These are phyloP conservation scores for Zapus hudsonius DNA, from an alignment of 2,113 vertebrate species.

Conservation along the genomic window DNA sequence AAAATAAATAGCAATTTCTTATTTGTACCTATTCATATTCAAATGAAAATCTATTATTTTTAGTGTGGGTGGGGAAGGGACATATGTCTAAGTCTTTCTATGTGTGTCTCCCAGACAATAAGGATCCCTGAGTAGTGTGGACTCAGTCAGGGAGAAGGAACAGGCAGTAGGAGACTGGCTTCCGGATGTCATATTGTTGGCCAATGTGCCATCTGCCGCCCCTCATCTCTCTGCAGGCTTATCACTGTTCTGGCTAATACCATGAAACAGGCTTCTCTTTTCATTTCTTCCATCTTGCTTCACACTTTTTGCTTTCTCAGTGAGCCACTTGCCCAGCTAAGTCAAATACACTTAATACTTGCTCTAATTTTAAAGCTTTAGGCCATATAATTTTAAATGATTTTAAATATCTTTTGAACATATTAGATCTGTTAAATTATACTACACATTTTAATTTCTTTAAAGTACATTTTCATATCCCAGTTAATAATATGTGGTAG, in stretches of 20 bases:
- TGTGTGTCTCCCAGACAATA: not conserved
- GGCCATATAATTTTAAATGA: not conserved
- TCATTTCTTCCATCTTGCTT: not conserved
- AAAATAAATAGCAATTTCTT: not conserved
- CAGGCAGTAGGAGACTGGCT: not conserved
- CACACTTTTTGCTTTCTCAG: not conserved
- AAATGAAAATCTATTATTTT: not conserved
- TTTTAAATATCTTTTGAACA: slow-evolving; percentile 8
- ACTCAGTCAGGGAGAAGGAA: not conserved
- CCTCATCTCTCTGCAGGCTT: not conserved
- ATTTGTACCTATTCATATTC: not conserved
- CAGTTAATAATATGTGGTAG: not conserved
- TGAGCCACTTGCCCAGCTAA: not conserved
- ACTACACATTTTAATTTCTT: not conserved
- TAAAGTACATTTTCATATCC: not conserved
- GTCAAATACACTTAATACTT: not conserved
- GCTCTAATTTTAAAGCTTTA: not conserved
- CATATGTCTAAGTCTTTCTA: not conserved
- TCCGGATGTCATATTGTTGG: not conserved
- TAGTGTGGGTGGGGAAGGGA: not conserved
- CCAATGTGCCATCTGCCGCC: not conserved
- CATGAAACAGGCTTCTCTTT: not conserved
- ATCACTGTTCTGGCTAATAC: not conserved
- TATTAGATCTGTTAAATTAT: not conserved
- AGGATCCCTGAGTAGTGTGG: not conserved